Evolutionary conservation across 2,797 vertebrate species (phyloP).

Genomic region (Chloroceryle inda): DNA sequence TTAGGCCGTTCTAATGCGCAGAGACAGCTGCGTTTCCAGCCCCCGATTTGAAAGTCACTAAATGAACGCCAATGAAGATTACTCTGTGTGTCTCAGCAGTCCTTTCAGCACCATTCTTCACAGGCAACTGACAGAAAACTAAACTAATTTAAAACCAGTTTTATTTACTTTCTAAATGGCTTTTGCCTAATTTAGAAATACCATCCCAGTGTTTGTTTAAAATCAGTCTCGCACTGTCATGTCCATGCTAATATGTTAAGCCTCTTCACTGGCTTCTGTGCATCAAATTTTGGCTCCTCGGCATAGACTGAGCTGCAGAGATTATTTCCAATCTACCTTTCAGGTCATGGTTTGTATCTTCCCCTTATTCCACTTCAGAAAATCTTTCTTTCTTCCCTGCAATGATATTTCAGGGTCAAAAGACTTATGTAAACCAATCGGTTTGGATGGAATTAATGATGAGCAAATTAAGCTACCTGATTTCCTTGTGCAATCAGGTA

Average conservation of each 20-base stretch:
- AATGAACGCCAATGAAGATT: neutral
- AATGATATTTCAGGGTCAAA: neutral
- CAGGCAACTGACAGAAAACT: neutral
- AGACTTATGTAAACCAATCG: neutral
- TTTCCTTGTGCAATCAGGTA: slow-evolving; percentile 1
- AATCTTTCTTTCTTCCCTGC: neutral
- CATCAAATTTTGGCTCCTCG: neutral
- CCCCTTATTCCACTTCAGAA: neutral
- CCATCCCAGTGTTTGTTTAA: neutral
- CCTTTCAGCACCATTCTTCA: neutral
- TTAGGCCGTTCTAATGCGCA: neutral
- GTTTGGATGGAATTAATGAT: neutral
- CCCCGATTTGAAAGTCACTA: neutral
- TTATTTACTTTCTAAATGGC: neutral
- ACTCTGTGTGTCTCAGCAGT: neutral
- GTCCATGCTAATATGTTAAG: neutral
- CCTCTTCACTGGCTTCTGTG: neutral
- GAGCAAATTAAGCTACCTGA: neutral
- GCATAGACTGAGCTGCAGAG: neutral
- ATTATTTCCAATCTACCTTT: neutral
- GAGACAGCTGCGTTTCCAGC: neutral
- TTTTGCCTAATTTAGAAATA: neutral
- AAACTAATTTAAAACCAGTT: neutral
- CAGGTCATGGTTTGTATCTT: neutral
- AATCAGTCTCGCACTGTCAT: neutral